Base-by-base conservation (phyloP, 2,888 invertebrate species). In the Gryllus longicercus region DNA sequence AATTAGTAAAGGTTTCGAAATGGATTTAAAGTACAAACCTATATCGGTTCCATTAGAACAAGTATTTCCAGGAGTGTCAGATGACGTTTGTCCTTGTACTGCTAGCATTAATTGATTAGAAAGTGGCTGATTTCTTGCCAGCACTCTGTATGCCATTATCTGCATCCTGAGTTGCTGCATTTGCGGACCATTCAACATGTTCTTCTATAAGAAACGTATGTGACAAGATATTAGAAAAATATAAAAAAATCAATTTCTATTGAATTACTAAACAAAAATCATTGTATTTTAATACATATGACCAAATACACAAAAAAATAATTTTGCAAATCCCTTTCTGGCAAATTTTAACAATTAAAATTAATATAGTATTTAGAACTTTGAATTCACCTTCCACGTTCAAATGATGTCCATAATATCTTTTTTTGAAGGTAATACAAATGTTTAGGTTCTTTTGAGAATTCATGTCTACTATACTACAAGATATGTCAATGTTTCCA, bases 101-200 rank as follows among this genome's bases (percentile, higher is more conserved):
- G 88, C 87, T 81, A 87, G 81, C 18, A 86, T 84, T 21, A 89
- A 83, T 81, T 86, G 85, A 50, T 87, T 88, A 11, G 89, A 88
- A 3, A 90, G 83, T 12, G 88, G 87, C 82, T 89, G 88, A 84
- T 87, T 89, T 78, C 89, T 85, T 25, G 89, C 86, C 74, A 90
- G 84, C 77, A 88, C 84, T 79, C 89, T 87, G 84, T 89, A 90
- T 11, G 89, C 89, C 87, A 88, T 88, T 80, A 90, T 89, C 84
- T 89, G 90, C 16, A 88, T 88, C 78, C 88, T 83, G 12, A 90
- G 85, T 84, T 89, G 89, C 38, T 88, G 86, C 80, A 89, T 84
- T 84, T 89, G 90, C n/a, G 50, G n/a, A 49, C 74, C 51, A 23
- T 76, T 81, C 51, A 82, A 80, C 12, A 80, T 74, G 18, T 78